Conservation (phyloP, 1,140 invertebrate species). For the Tetragnatha versicolor region DNA sequence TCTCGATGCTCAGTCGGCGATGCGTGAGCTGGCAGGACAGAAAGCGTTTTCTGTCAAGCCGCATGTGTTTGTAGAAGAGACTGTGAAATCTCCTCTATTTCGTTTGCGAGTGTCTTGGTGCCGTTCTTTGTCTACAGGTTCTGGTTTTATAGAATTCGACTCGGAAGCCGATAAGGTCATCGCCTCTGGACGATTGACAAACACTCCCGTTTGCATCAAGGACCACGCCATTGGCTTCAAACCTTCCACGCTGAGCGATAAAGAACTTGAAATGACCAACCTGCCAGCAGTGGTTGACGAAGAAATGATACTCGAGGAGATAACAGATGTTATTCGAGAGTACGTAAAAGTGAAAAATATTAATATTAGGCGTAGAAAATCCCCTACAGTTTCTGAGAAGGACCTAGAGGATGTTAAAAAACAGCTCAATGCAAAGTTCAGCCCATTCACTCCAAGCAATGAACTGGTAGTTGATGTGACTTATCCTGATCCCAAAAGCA, state of each 20-base stretch:
- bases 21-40: not conserved
- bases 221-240: not conserved
- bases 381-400: not conserved
- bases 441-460: not conserved
- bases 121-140: constrained; percentile 14
- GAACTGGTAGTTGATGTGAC: constrained; percentile 31
- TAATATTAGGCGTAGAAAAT: not conserved
- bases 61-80: not conserved
- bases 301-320: not conserved
- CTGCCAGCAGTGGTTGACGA: constrained; percentile 12
- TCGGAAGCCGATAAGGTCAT: constrained; percentile 8
- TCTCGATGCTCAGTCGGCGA: constrained; percentile 11
- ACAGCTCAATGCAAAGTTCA: constrained; percentile 1
- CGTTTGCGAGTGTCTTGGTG: not conserved
- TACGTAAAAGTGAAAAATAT: not conserved
- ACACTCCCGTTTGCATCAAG: not conserved
- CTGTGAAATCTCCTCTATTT: not conserved
- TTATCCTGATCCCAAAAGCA: not conserved
- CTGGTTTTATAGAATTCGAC: constrained; percentile 18
- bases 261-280: constrained; percentile 26
- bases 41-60: not conserved
- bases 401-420: not conserved
- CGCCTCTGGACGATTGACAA: constrained; percentile 16
- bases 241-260: not conserved
- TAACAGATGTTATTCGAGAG: not conserved